Evolutionary conservation across 2,888 invertebrate genomes (phyloP).

Genomic region (Meteorus colon): DNA sequence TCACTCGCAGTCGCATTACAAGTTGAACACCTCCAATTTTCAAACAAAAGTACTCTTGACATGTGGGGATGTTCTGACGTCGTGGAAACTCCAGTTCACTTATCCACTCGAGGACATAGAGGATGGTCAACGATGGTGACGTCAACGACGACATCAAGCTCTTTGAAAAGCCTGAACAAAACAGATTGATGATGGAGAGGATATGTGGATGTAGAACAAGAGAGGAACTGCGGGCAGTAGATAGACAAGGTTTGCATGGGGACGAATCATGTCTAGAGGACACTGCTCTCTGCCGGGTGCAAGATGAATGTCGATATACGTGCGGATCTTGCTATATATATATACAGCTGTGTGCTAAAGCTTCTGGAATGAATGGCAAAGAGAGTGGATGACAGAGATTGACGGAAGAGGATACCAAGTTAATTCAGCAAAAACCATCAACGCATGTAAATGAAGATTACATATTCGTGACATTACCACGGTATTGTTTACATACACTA

Average conservation of each 20-base stretch:
- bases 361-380: background rate
- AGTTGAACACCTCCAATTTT: background rate
- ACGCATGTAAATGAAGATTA: too few relatives aligned
- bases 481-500: too few relatives aligned
- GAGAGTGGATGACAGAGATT: too few relatives aligned
- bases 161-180: slow-evolving; percentile 11
- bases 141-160: background rate
- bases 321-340: background rate
- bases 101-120: slow-evolving; percentile 1
- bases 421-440: too few relatives aligned
- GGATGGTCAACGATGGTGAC: background rate
- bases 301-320: background rate
- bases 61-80: background rate
- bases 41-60: background rate
- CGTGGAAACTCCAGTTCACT: slow-evolving; percentile 15
- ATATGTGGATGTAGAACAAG: background rate
- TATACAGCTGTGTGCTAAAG: background rate
- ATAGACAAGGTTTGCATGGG: background rate
- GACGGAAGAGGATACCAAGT: too few relatives aligned
- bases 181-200: background rate
- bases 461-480: too few relatives aligned
- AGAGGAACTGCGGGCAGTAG: slow-evolving; percentile 3
- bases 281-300: slow-evolving; percentile 1
- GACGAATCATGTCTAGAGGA: background rate
- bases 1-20: background rate